Base-by-base conservation (phyloP, 2,888 invertebrate species). In the Orthosia cruda region DNA sequence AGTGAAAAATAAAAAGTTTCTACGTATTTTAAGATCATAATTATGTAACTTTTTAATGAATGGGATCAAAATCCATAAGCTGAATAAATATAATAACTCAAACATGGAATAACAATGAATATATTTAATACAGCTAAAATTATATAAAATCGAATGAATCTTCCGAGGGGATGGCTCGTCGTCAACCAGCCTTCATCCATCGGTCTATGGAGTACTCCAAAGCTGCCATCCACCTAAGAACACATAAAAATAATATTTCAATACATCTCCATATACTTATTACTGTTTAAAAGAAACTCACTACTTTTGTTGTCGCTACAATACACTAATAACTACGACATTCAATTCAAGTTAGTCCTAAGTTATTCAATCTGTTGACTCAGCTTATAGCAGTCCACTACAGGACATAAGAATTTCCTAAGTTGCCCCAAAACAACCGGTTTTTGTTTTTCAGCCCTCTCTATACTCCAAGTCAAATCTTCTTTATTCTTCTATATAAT, bases 151-250 rank as follows among this genome's bases (percentile, higher is more conserved):
- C 93, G 87, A 93, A 94, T 73, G 94, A 94, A 85, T 94, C 93
- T 88, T 92, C 91, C 65, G 89, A 91, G 73, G 83, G 83, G 16
- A 89, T 84, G 63, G 87, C 86, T 88, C 88, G 89, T 91, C 92
- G 95, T 97, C 97, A 97, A 97, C 97, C 97, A 89, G 98, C 98
- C 95, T 98, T 98, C 96, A 98, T 98, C 98, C 99, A 99, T 89
- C 99, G 97, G 94, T 99, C 99, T 96, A 99, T 99, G 76, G 99
- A 99, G 93, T 99, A 99, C 94, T 99, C 99, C 92, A 99, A 95
- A 78, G 99, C 99, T 81, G 99, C 98, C 94, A 99, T 97, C 99
- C 99, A 99, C 90, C 99, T 99, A 96, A 26, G 97, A 97, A 87
- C 77, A 88, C 0, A 69, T 0, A 70, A 81, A 47, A 62, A 65